These are phyloP conservation scores for Esox masquinongy DNA, from an alignment of 2,797 vertebrate genomes.

Conservation along the genomic window DNA sequence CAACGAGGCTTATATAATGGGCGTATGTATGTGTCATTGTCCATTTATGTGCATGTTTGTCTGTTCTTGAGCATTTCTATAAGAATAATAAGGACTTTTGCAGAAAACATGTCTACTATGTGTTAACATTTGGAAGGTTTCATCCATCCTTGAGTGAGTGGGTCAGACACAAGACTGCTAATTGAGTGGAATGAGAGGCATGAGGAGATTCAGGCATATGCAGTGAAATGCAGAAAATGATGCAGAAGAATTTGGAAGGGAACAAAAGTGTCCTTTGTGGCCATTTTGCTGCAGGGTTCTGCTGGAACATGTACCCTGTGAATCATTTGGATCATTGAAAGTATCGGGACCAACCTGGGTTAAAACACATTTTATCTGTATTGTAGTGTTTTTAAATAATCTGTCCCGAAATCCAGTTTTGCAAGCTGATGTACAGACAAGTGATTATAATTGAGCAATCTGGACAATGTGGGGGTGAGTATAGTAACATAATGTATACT, in stretches of 20 bases:
- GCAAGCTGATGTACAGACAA: neutral
- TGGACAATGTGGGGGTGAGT: too few species aligned
- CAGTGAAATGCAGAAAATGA: constrained; percentile 77
- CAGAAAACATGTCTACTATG: constrained; percentile 34
- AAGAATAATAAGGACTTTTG: neutral
- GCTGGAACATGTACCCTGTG: constrained; percentile 30
- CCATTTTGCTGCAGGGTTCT: constrained; percentile 51
- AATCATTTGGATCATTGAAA: constrained; percentile 21
- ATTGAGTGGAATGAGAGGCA: constrained; percentile 65
- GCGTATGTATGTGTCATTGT: constrained; percentile 1
- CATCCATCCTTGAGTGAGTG: constrained; percentile 40
- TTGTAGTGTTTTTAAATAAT: too few species aligned
- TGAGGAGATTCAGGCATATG: constrained; percentile 71
- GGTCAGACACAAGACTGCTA: constrained; percentile 57
- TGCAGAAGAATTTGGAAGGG: constrained; percentile 69
- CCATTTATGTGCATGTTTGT: neutral
- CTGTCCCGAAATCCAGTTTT: neutral
- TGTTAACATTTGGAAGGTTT: constrained; percentile 47
- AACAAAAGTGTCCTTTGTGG: constrained; percentile 70
- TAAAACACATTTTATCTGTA: too few species aligned
- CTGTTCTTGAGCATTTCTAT: neutral
- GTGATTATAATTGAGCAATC: neutral
- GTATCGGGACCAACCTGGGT: too few species aligned
- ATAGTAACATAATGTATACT: too few species aligned
- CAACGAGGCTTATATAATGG: neutral